Evolutionary conservation across 1,140 invertebrate species (phyloP).

Genomic region (Platorchestia sp.): DNA sequence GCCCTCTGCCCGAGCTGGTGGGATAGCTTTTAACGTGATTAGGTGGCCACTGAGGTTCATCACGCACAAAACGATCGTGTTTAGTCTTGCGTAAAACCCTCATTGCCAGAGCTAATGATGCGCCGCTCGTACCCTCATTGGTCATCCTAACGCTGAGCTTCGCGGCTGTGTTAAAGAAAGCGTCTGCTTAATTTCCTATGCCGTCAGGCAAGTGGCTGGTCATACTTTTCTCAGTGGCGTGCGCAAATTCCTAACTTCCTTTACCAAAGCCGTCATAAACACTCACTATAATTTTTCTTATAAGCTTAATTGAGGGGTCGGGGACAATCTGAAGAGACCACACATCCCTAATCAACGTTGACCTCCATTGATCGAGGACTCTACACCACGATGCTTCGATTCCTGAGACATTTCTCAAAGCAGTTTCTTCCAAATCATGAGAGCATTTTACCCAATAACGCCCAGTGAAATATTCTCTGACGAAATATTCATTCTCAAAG

Average conservation of each 20-base stretch:
- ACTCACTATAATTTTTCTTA: background rate
- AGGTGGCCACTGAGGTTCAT: background rate
- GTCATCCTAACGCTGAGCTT: background rate
- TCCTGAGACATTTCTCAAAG: no score
- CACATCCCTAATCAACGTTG: no score
- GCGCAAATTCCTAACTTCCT: background rate
- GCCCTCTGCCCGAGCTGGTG: background rate
- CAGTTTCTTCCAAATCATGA: no score
- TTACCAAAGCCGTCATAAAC: background rate
- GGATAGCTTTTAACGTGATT: background rate
- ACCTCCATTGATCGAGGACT: no score
- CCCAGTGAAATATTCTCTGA: no score
- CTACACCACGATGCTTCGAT: no score
- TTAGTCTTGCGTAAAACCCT: constrained; percentile 7
- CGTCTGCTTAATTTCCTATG: background rate
- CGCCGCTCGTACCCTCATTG: background rate
- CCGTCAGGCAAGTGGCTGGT: background rate
- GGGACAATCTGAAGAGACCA: no score
- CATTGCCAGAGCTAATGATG: background rate
- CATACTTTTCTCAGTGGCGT: background rate
- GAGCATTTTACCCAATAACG: no score
- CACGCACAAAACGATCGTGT: background rate
- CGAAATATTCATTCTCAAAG: no score
- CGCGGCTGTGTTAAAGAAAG: background rate
- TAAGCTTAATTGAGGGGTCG: no score